Percentiles rank a stretch among this genome's conserved stretches.
These are phyloP conservation scores for Parnassius glacialis DNA, from an alignment of 2,888 invertebrate genomes.

Conservation along the genomic window DNA sequence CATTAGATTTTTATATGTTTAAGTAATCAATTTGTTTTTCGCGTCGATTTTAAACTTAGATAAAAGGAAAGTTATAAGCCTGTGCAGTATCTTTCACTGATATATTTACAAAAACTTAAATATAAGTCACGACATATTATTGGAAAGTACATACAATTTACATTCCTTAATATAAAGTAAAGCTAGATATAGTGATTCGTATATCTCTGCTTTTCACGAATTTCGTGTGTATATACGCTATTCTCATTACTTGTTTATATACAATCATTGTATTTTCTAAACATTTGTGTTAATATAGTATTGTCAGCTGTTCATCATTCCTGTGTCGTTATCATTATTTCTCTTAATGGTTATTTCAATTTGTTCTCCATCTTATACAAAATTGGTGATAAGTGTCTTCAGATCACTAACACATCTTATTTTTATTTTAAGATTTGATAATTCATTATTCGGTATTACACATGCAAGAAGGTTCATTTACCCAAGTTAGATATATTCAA, in stretches of 20 bases:
- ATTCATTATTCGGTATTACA: not conserved
- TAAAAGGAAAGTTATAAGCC: not conserved
- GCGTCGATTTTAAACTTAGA: no score
- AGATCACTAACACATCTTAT: not conserved
- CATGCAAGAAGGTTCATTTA: not conserved
- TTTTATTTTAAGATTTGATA: not conserved
- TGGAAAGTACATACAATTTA: constrained; percentile 66
- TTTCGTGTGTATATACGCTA: constrained; percentile 46
- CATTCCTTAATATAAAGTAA: constrained; percentile 59
- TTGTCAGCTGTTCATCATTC: constrained; percentile 77
- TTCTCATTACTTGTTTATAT: constrained; percentile 43
- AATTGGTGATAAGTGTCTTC: constrained; percentile 3
- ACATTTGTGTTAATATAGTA: constrained; percentile 72
- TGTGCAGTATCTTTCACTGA: constrained; percentile 26
- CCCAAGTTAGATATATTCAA: constrained; percentile 1
- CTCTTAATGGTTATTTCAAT: constrained; percentile 35
- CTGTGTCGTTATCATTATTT: constrained; percentile 50
- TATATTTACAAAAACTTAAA: constrained; percentile 62
- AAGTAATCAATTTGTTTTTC: no score
- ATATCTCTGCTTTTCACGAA: constrained; percentile 60
- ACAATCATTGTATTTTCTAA: constrained; percentile 54
- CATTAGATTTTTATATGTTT: no score
- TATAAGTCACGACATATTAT: constrained; percentile 47
- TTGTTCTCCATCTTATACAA: constrained; percentile 29
- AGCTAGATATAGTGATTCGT: constrained; percentile 73